Conservation (phyloP, 2,888 invertebrate genomes). For the Serrognathus titanus region DNA sequence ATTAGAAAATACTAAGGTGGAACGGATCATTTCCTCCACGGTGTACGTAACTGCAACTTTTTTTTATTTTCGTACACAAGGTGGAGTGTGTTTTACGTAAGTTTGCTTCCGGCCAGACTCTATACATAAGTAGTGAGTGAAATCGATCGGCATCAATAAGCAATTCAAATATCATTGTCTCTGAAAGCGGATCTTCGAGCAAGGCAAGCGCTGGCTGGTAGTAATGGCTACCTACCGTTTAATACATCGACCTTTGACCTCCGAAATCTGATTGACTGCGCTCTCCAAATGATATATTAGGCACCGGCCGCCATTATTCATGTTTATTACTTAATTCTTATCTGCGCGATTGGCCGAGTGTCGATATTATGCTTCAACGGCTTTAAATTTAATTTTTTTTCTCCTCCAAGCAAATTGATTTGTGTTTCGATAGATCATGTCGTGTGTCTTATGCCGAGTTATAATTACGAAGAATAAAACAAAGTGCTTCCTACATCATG, state of each 20-base stretch:
- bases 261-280: conserved; percentile 14
- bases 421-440: not conserved
- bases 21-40: too few species aligned
- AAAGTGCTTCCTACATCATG: too few species aligned
- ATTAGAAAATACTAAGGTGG: too few species aligned
- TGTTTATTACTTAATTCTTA: conserved; percentile 12
- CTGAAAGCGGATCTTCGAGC: conserved; percentile 9
- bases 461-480: too few species aligned
- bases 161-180: conserved; percentile 6
- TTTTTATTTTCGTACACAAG: too few species aligned
- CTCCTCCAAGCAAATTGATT: not conserved
- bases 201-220: conserved; percentile 3
- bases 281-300: conserved; percentile 16
- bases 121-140: too few species aligned
- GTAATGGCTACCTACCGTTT: conserved; percentile 13
- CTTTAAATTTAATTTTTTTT: not conserved
- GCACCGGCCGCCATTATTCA: conserved; percentile 9
- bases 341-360: conserved; percentile 6
- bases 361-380: conserved; percentile 5
- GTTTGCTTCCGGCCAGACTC: too few species aligned
- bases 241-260: conserved; percentile 17
- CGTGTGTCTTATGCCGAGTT: too few species aligned
- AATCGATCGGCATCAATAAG: not conserved
- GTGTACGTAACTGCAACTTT: too few species aligned
- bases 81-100: too few species aligned